Evolutionary conservation across 2,113 vertebrate genomes (phyloP).

Genomic region (Pygoscelis antarcticus): DNA sequence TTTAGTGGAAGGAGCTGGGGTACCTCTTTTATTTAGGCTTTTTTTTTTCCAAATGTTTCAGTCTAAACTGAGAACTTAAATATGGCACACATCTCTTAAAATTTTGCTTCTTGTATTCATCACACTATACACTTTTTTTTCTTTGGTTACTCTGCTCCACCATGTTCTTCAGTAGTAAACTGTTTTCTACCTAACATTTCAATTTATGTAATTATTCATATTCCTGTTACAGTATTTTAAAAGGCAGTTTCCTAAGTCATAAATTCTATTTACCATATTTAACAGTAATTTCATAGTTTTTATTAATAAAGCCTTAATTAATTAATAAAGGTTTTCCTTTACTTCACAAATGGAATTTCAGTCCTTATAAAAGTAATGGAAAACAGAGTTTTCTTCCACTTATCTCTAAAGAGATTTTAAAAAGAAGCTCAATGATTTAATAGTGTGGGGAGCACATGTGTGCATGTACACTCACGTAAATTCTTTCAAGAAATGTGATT

Average conservation of each 20-base stretch:
- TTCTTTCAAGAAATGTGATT: background rate
- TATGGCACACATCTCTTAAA: background rate
- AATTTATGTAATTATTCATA: background rate
- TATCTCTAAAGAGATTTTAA: background rate
- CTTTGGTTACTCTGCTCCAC: background rate
- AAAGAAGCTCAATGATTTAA: background rate
- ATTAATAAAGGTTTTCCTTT: background rate
- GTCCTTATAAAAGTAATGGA: background rate
- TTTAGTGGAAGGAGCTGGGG: background rate
- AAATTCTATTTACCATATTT: background rate
- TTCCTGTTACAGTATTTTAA: background rate
- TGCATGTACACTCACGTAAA: background rate
- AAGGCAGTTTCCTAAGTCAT: background rate
- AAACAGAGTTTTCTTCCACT: background rate
- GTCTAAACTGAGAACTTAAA: background rate
- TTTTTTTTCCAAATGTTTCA: background rate
- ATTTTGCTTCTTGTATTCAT: background rate
- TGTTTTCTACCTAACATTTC: background rate
- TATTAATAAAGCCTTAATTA: background rate
- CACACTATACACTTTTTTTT: background rate
- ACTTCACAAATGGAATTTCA: background rate
- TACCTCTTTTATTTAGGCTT: background rate
- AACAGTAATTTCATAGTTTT: background rate
- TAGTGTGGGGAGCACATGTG: background rate
- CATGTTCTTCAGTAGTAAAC: background rate